Base-by-base conservation (phyloP, 2,113 vertebrate species). In the Synodontis membranacea region DNA sequence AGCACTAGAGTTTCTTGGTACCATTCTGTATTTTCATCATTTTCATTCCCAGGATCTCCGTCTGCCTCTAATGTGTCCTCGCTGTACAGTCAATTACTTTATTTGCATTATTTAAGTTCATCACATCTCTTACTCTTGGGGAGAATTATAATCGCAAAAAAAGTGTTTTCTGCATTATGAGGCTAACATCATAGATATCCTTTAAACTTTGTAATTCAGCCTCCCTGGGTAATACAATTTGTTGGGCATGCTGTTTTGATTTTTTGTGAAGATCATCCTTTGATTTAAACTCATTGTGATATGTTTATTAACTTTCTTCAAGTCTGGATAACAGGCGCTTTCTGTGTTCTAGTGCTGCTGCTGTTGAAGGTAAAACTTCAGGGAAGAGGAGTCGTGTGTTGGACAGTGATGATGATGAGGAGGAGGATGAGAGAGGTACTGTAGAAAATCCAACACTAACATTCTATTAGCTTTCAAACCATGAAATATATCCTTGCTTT, bases 321-420 rank as follows among this genome's bases (percentile, higher is more conserved):
- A 42, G 78, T 80, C 34, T 58, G 52, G 11, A 80, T 80, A 58
- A 58, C 34, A 42, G 42, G 34, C 11, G 5, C 9, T 72, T 74
- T 42, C 34, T 85, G 64, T 88, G 19, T 74, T 79, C 8, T 25
- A 82, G 83, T 31, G 23, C 56, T 34, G 87, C 48, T 85, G 66
- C 0, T 82, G 64, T 50, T 70, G 78, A 91, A 58, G 86, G 88
- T 50, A 89, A 88, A 48, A 85, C 12, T 0, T 90, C 90, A 4
- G 54, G 89, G 44, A 97, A 95, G 93, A 95, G 96, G 91, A 94
- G 87, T 42, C 91, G 96, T 48, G 90, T 95, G 81, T 86, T 96
- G 9, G 93, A 96, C 50, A 95, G 96, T 0, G 95, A 96, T 15
- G 89, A 92, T 8, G 88, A 88, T 23, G 74, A 78, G 6, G 87